A percentile compares a stretch with the other conserved stretches of the same genome.
These are phyloP conservation scores for Siderastrea siderea DNA, from an alignment of 92 coral and sea anemone genomes.

Conservation along the genomic window DNA sequence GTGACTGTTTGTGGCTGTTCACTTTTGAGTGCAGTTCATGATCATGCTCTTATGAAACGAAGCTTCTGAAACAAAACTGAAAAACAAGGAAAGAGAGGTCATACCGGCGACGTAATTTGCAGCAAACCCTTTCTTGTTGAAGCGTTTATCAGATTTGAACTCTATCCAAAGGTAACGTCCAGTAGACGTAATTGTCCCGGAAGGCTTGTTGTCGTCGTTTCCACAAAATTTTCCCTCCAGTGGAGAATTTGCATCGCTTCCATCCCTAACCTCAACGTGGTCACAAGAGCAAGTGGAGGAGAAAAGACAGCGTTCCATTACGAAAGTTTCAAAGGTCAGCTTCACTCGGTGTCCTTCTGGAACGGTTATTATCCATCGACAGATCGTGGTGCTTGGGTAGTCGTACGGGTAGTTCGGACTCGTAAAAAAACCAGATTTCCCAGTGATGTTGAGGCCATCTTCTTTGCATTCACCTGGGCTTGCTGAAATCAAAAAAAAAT, in stretches of 20 bases:
- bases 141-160: background rate
- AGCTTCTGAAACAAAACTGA: no score
- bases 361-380: constrained; percentile 60
- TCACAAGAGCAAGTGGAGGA: constrained; percentile 2
- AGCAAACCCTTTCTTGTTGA: background rate
- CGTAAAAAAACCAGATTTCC: constrained; percentile 22
- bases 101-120: constrained; percentile 7
- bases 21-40: no score
- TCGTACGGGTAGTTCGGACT: constrained; percentile 58
- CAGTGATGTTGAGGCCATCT: background rate
- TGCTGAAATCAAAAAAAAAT: no score
- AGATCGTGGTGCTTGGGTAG: constrained; percentile 30
- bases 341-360: background rate
- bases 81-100: background rate
- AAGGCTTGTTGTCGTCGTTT: background rate
- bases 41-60: no score
- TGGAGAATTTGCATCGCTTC: background rate
- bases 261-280: constrained; percentile 9
- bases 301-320: background rate
- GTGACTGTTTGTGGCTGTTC: no score
- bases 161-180: constrained; percentile 20
- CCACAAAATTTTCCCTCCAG: background rate
- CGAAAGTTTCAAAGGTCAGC: no score
- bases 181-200: background rate
- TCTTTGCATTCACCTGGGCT: background rate